phyloP scores from a whole-genome alignment of 2,888 invertebrate genomes.

The Bursaphelenchus okinawaensis region DNA sequence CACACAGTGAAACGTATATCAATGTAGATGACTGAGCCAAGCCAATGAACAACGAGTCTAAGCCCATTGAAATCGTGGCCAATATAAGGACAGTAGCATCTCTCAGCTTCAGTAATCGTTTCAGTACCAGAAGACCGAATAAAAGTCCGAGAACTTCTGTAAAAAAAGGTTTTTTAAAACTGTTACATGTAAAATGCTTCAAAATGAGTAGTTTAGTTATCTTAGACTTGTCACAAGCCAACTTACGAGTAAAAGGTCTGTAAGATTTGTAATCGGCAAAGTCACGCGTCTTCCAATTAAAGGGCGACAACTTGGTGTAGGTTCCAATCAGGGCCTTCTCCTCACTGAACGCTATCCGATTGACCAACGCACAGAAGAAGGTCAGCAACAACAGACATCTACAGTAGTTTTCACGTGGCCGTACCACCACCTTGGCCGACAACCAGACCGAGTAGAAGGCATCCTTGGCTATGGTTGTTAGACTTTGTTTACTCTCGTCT shows the following conservation, averaged over 20 bases:
- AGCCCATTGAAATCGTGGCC: conserved; percentile 35
- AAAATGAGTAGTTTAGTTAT: not conserved
- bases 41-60: conserved; percentile 44
- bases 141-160: conserved; percentile 50
- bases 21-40: conserved; percentile 40
- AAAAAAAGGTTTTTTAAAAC: not conserved
- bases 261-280: conserved; percentile 46
- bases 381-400: conserved; percentile 41
- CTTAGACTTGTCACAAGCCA: not conserved
- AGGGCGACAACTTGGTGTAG: conserved; percentile 45
- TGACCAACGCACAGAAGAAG: conserved; percentile 46
- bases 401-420: conserved; percentile 33
- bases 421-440: conserved; percentile 34
- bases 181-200: not conserved
- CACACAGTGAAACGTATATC: conserved; percentile 45
- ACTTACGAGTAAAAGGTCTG: conserved; percentile 33
- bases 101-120: conserved; percentile 37
- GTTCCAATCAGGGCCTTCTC: conserved; percentile 44
- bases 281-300: conserved; percentile 44
- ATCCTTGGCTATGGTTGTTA: not conserved
- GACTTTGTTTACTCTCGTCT: not conserved
- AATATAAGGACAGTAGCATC: conserved; percentile 44
- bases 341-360: conserved; percentile 52
- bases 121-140: conserved; percentile 44
- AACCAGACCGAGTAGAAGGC: conserved; percentile 17